Percentiles rank a stretch among this genome's conserved stretches.
Conservation (phyloP, 2,113 vertebrate genomes). For the Cololabis saira region DNA sequence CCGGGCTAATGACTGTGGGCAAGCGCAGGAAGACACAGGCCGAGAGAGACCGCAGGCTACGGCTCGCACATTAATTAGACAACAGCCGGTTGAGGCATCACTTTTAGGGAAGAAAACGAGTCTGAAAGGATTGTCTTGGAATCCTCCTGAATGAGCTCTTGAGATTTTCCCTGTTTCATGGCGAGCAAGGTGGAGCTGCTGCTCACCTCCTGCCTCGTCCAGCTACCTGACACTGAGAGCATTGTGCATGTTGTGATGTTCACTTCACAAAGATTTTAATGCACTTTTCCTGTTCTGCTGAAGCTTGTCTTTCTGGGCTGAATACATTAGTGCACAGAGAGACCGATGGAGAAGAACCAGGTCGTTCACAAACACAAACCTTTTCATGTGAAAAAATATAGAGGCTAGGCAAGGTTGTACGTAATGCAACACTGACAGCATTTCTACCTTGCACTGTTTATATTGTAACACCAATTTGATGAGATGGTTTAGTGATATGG, state of each 20-base stretch:
- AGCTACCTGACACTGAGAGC: slow-evolving; percentile 19
- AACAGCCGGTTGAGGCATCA: slow-evolving; percentile 13
- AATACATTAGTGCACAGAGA: slow-evolving; percentile 19
- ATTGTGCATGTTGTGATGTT: slow-evolving; percentile 5
- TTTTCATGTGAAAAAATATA: not conserved
- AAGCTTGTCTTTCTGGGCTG: not conserved
- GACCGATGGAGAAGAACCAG: not conserved
- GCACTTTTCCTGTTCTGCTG: slow-evolving; percentile 43
- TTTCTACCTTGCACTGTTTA: not conserved
- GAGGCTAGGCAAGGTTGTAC: not conserved
- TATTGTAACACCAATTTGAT: not conserved
- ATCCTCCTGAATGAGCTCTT: slow-evolving; percentile 41
- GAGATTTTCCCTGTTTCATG: slow-evolving; percentile 51
- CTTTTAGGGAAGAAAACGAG: slow-evolving; percentile 24
- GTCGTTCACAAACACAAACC: not conserved
- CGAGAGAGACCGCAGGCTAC: slow-evolving; percentile 7
- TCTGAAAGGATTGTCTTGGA: slow-evolving; percentile 40
- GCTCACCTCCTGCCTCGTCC: slow-evolving; percentile 10
- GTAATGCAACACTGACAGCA: not conserved
- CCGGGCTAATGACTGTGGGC: slow-evolving; percentile 37
- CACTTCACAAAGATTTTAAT: slow-evolving; percentile 30
- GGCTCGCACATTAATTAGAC: slow-evolving; percentile 51
- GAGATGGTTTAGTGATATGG: not conserved
- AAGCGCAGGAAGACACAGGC: slow-evolving; percentile 18
- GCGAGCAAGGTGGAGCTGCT: slow-evolving; percentile 40